These are phyloP conservation scores for Acanthosepion pharaonis DNA, from an alignment of 2,888 invertebrate species.

Conservation along the genomic window DNA sequence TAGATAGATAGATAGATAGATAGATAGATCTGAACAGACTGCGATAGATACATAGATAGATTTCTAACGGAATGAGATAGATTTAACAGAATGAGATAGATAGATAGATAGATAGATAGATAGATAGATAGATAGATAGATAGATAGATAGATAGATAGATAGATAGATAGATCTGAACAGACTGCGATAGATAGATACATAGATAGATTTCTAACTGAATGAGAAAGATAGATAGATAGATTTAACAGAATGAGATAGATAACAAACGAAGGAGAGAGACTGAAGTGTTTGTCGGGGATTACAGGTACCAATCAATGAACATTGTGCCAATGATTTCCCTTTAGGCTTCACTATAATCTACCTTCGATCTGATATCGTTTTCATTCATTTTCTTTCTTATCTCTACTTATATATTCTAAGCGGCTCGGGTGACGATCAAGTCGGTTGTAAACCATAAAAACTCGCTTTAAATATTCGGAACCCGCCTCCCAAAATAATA, in stretches of 20 bases:
- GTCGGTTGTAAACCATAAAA: too few relatives aligned
- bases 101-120: too few relatives aligned
- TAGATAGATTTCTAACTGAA: background rate
- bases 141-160: background rate
- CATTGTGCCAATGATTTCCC: background rate
- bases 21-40: too few relatives aligned
- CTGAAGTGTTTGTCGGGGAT: background rate
- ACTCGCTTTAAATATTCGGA: too few relatives aligned
- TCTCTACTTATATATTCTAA: background rate
- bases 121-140: background rate
- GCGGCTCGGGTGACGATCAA: background rate
- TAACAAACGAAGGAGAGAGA: background rate
- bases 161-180: conserved; percentile 2
- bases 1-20: too few relatives aligned
- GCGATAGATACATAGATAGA: too few relatives aligned
- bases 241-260: background rate
- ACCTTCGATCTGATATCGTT: background rate
- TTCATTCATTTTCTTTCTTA: background rate
- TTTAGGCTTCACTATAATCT: background rate
- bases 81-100: too few relatives aligned
- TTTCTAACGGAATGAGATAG: too few relatives aligned
- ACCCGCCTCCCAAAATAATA: too few relatives aligned
- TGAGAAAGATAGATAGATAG: background rate
- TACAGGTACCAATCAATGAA: background rate
- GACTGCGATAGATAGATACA: background rate